These are phyloP conservation scores for Pampus argenteus DNA, from an alignment of 2,797 vertebrate genomes.

Conservation along the genomic window DNA sequence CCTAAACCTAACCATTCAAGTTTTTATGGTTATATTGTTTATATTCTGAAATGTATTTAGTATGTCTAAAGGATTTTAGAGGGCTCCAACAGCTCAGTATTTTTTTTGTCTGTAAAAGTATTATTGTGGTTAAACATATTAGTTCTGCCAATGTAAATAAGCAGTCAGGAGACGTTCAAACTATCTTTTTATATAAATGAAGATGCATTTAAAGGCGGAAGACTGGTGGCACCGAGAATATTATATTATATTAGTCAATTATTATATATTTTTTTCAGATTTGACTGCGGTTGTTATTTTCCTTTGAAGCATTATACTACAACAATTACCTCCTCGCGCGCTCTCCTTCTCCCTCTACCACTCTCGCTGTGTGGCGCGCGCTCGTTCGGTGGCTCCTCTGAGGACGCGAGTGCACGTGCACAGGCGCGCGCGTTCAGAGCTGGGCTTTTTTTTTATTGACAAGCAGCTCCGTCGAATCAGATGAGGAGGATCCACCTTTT, in stretches of 20 bases:
- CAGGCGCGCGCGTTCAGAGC: slow-evolving; percentile 20
- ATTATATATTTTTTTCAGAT: not conserved
- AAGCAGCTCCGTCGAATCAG: slow-evolving; percentile 60
- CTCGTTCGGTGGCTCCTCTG: slow-evolving; percentile 1
- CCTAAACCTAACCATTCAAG: no score
- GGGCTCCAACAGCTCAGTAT: not conserved
- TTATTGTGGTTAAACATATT: not conserved
- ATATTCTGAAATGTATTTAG: not conserved
- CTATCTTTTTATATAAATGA: not conserved
- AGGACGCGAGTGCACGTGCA: slow-evolving; percentile 33
- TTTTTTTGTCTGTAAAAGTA: not conserved
- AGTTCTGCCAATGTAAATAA: not conserved
- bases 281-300: not conserved
- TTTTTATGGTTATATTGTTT: not conserved
- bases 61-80: not conserved
- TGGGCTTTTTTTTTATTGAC: slow-evolving; percentile 54
- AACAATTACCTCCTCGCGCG: not conserved
- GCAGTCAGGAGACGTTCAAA: not conserved
- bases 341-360: not conserved
- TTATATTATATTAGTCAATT: not conserved
- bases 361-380: not conserved
- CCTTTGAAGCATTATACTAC: not conserved
- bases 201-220: not conserved
- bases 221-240: not conserved
- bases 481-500: not conserved